These are phyloP conservation scores for Seriola dumerili DNA, from an alignment of 2,113 vertebrate species.

Conservation along the genomic window DNA sequence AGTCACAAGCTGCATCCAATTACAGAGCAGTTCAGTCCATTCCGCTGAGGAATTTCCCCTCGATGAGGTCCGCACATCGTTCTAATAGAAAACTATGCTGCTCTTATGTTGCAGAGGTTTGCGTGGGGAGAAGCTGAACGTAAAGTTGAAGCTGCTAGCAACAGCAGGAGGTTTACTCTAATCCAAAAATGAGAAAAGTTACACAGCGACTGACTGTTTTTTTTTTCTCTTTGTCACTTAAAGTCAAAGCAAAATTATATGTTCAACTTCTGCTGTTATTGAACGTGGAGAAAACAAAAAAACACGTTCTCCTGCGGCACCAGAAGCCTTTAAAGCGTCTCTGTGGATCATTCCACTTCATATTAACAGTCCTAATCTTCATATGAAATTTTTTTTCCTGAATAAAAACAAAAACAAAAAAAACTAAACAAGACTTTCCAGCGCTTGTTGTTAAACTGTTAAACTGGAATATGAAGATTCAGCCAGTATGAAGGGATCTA, in stretches of 20 bases:
- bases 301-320: too few species aligned
- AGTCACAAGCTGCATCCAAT: constrained; percentile 62
- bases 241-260: not conserved
- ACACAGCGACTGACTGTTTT: not conserved
- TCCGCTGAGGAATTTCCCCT: constrained; percentile 49
- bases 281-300: too few species aligned
- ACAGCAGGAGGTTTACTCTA: not conserved
- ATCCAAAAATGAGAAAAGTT: too few species aligned
- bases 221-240: too few species aligned
- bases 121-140: not conserved
- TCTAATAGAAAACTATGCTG: not conserved
- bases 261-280: too few species aligned
- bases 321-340: not conserved
- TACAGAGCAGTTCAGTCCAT: constrained; percentile 37
- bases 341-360: too few species aligned
- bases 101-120: too few species aligned
- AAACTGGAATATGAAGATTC: not conserved
- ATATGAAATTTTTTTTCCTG: too few species aligned
- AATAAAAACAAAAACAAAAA: not conserved
- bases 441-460: too few species aligned
- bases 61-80: not conserved
- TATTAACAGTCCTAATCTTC: too few species aligned
- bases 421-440: not conserved
- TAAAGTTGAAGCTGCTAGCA: too few species aligned
- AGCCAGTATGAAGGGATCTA: not conserved